phyloP scores from a whole-genome alignment of 2,888 invertebrate genomes.

The Terebella lapidaria region DNA sequence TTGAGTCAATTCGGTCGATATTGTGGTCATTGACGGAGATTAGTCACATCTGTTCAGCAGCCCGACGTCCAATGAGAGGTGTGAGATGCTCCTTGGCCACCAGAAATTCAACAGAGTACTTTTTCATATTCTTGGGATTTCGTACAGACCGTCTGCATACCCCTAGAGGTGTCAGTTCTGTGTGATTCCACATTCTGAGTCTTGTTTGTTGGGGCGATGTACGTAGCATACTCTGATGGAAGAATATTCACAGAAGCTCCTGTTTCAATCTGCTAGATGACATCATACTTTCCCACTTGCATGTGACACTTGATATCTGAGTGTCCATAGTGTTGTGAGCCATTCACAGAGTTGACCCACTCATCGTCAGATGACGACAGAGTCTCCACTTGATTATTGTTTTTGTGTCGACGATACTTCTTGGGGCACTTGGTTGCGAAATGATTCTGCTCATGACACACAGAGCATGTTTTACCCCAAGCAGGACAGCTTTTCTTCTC shows the following conservation, averaged over 20 bases:
- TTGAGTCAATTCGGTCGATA: conserved; percentile 1
- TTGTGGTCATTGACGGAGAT: conserved; percentile 12
- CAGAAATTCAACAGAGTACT: conserved; percentile 14
- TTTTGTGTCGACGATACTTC: neutral
- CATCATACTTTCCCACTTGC: neutral
- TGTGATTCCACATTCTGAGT: too few species aligned
- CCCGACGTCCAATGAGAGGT: conserved; percentile 8
- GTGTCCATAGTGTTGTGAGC: too few species aligned
- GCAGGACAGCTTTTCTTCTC: conserved; percentile 11
- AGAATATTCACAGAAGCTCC: conserved; percentile 14
- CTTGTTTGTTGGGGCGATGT: conserved; percentile 2
- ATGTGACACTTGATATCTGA: conserved; percentile 3
- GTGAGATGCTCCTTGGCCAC: conserved; percentile 7
- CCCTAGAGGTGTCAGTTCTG: too few species aligned
- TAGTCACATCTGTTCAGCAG: conserved; percentile 9
- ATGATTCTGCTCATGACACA: conserved; percentile 6
- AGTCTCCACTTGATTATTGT: too few species aligned
- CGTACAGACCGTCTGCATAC: too few species aligned
- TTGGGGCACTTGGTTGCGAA: conserved; percentile 1
- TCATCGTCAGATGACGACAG: neutral
- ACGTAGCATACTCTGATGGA: conserved; percentile 4
- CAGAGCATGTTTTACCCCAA: conserved; percentile 3
- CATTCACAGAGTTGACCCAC: too few species aligned
- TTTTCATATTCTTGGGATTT: conserved; percentile 8
- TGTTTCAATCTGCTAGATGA: too few species aligned